Conservation (phyloP, 1,140 invertebrate genomes). For the Hesperophylax magnus region DNA sequence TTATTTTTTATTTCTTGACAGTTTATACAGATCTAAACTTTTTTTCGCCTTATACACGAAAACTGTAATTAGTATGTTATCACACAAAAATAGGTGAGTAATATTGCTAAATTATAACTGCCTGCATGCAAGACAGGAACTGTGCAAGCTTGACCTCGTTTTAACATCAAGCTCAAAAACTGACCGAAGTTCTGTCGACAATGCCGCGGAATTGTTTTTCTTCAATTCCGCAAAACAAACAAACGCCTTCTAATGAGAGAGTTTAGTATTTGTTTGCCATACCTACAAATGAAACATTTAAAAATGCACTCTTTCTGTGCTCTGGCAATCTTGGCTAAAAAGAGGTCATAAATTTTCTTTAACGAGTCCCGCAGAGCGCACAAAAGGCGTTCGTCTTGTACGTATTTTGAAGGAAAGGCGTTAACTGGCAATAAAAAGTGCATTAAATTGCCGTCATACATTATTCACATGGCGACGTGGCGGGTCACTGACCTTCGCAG, state of each 20-base stretch:
- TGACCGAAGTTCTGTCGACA: no score
- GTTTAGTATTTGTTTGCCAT: slow-evolving; percentile 4
- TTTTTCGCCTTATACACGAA: no score
- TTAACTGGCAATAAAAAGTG: slow-evolving; percentile 41
- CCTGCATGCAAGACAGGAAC: no score
- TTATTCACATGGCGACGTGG: slow-evolving; percentile 12
- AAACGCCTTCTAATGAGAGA: background rate
- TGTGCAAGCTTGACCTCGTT: no score
- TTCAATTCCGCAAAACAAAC: background rate
- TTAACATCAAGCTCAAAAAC: no score
- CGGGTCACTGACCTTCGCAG: slow-evolving; percentile 9
- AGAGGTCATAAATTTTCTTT: slow-evolving; percentile 26
- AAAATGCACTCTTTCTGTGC: background rate
- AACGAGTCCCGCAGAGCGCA: slow-evolving; percentile 28
- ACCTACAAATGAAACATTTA: slow-evolving; percentile 18
- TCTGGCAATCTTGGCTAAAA: background rate
- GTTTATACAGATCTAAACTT: no score
- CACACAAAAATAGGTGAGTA: no score
- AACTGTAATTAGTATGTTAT: no score
- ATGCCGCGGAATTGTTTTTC: no score
- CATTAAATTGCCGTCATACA: slow-evolving; percentile 36
- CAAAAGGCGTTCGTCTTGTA: slow-evolving; percentile 18
- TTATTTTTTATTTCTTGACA: no score
- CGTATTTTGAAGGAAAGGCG: slow-evolving; percentile 39
- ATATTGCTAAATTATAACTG: no score